Percentiles rank a stretch among this genome's conserved stretches.
Conservation (phyloP, 2,113 vertebrate genomes). For the Dipodomys ordii region DNA sequence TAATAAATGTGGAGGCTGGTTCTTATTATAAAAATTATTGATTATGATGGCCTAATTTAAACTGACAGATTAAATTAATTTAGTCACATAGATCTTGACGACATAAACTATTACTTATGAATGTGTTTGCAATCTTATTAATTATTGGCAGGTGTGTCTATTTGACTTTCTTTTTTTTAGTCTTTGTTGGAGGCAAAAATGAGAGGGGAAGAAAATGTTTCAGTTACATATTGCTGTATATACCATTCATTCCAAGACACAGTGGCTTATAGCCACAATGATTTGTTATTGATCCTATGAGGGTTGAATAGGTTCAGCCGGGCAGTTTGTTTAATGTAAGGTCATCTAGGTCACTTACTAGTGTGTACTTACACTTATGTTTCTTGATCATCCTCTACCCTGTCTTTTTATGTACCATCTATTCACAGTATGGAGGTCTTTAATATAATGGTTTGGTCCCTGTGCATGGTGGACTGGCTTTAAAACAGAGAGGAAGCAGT, state of each 20-base stretch:
- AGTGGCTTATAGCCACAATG: neutral
- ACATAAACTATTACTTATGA: conserved; percentile 52
- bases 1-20: conserved; percentile 49
- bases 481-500: neutral
- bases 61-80: conserved; percentile 39
- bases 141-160: conserved; percentile 11
- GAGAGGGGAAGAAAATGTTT: neutral
- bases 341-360: neutral
- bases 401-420: neutral
- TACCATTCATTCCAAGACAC: neutral
- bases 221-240: neutral
- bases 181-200: neutral
- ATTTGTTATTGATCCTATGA: neutral
- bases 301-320: neutral
- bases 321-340: neutral
- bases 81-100: conserved; percentile 35
- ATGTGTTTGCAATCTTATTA: conserved; percentile 27
- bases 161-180: conserved; percentile 33
- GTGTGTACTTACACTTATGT: neutral
- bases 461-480: neutral
- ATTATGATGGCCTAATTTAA: conserved; percentile 59
- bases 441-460: neutral
- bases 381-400: neutral
- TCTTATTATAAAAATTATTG: conserved; percentile 68
- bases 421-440: neutral